These are phyloP conservation scores for Synchiropus splendidus DNA, from an alignment of 2,113 vertebrate species.

Conservation along the genomic window DNA sequence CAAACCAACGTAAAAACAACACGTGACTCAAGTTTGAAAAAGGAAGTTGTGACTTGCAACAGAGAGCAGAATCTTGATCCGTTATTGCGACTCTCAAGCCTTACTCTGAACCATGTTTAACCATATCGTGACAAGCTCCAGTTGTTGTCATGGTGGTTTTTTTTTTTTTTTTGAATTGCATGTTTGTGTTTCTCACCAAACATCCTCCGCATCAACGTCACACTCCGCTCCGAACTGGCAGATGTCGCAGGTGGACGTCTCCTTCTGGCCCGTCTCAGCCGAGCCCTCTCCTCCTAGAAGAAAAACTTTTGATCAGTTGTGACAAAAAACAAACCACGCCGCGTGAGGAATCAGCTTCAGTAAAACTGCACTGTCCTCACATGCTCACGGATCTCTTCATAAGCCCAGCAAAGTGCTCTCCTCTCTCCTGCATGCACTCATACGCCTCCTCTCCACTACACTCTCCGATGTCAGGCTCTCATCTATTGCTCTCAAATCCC, in stretches of 20 bases:
- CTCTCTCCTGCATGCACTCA: slow-evolving; percentile 28
- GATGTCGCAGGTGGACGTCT: slow-evolving; percentile 97
- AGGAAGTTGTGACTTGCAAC: no score
- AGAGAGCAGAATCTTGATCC: no score
- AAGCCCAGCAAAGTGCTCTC: slow-evolving; percentile 23
- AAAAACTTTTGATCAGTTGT: slow-evolving; percentile 9
- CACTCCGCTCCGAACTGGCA: slow-evolving; percentile 98
- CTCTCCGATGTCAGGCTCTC: slow-evolving; percentile 18
- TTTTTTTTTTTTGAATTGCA: no score
- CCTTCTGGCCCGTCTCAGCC: slow-evolving; percentile 90
- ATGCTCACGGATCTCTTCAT: slow-evolving; percentile 16
- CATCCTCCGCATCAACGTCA: slow-evolving; percentile 96
- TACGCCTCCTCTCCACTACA: background rate
- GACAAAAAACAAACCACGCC: background rate
- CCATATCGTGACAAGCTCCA: no score
- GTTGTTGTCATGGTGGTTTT: no score
- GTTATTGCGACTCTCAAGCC: no score
- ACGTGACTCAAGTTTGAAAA: no score
- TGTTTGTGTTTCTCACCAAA: slow-evolving; percentile 81
- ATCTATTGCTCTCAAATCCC: slow-evolving; percentile 57
- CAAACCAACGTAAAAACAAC: no score
- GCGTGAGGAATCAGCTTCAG: slow-evolving; percentile 6
- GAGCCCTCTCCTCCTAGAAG: slow-evolving; percentile 87
- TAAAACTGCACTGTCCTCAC: slow-evolving; percentile 11
- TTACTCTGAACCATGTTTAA: no score